Conservation (phyloP, 2,797 vertebrate genomes). For the Graptemys geographica region DNA sequence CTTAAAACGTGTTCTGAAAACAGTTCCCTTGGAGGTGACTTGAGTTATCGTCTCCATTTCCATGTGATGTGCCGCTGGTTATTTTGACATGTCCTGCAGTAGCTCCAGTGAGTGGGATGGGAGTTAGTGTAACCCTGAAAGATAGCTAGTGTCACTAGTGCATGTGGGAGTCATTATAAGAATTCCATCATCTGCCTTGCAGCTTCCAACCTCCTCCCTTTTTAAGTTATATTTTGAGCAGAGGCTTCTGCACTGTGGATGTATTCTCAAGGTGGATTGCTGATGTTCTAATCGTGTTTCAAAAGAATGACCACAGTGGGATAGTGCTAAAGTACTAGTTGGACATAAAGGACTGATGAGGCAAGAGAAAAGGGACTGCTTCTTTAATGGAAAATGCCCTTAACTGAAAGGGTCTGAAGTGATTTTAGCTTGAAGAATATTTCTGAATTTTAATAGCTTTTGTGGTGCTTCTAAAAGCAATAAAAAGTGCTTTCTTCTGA, state of each 20-base stretch:
- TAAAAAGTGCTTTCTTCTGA: slow-evolving; percentile 49
- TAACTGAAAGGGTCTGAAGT: background rate
- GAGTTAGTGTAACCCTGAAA: background rate
- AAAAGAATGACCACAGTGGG: slow-evolving; percentile 26
- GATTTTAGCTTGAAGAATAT: slow-evolving; percentile 37
- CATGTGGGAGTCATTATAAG: background rate
- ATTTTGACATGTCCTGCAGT: slow-evolving; percentile 11
- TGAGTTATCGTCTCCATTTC: slow-evolving; percentile 46
- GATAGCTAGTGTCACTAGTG: background rate
- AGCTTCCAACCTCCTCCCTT: background rate
- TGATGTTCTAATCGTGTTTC: slow-evolving; percentile 14
- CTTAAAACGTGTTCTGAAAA: slow-evolving; percentile 65
- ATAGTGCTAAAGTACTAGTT: slow-evolving; percentile 37
- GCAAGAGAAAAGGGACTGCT: slow-evolving; percentile 12
- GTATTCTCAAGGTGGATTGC: slow-evolving; percentile 13
- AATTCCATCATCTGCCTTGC: background rate
- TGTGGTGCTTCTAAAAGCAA: slow-evolving; percentile 8
- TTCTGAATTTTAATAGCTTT: slow-evolving; percentile 62
- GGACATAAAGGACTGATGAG: slow-evolving; percentile 31
- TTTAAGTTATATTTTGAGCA: background rate
- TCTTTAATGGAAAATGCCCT: slow-evolving; percentile 2
- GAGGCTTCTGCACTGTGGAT: background rate
- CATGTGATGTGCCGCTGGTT: slow-evolving; percentile 2
- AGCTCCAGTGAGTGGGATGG: background rate
- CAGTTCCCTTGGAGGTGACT: slow-evolving; percentile 37